Conservation (phyloP, 2,113 vertebrate species). For the Paramisgurnus dabryanus region DNA sequence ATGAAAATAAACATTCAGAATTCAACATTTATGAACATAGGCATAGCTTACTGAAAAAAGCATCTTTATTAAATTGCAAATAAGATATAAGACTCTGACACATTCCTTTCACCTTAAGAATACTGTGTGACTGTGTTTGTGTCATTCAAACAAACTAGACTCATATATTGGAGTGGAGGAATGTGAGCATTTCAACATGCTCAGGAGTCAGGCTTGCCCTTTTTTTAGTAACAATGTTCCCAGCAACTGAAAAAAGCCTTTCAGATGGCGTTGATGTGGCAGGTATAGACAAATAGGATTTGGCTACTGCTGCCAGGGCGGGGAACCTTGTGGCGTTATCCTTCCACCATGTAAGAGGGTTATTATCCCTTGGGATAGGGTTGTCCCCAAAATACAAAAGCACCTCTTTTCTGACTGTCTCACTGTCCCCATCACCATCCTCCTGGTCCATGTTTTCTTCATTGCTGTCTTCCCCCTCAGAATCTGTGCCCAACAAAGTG, state of each 20-base stretch:
- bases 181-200: conserved; percentile 37
- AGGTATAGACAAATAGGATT: conserved; percentile 2
- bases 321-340: background rate
- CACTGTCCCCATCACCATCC: no score
- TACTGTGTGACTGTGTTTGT: background rate
- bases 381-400: background rate
- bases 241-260: conserved; percentile 26
- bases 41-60: no score
- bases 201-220: conserved; percentile 32
- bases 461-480: background rate
- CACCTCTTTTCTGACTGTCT: no score
- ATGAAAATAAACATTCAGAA: no score
- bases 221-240: conserved; percentile 36
- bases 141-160: background rate
- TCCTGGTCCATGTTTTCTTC: background rate
- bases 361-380: background rate
- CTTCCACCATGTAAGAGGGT: no score
- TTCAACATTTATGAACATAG: no score
- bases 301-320: background rate
- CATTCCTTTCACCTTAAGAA: no score
- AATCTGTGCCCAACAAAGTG: conserved; percentile 16
- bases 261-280: conserved; percentile 10
- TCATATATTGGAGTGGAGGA: conserved; percentile 19
- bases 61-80: no score
- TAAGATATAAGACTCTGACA: no score